phyloP scores from a whole-genome alignment of 1,140 invertebrate species.

The Zophobas morio region DNA sequence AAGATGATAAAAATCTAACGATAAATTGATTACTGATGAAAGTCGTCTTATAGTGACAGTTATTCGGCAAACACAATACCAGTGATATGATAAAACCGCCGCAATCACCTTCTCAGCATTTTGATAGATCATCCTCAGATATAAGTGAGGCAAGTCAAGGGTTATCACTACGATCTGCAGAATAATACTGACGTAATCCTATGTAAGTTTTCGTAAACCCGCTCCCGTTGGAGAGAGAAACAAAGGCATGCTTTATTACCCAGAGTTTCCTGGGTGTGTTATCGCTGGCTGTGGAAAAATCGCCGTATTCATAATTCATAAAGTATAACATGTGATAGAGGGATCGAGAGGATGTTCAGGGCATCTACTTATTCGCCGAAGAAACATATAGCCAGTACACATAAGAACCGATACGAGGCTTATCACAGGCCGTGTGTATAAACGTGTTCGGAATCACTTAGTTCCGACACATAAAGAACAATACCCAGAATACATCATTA shows the following conservation, averaged over 20 bases:
- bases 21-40: too few species aligned
- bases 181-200: conserved; percentile 9
- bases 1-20: too few species aligned
- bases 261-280: conserved; percentile 26
- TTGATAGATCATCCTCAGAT: neutral
- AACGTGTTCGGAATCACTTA: conserved; percentile 61
- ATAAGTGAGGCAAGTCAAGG: neutral
- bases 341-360: conserved; percentile 50
- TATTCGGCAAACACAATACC: too few species aligned
- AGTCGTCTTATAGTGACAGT: too few species aligned
- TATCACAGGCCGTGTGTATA: conserved; percentile 51
- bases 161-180: neutral
- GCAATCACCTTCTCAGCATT: neutral
- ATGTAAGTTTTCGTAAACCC: neutral
- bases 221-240: neutral
- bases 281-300: conserved; percentile 55
- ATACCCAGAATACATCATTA: conserved; percentile 60
- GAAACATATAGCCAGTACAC: conserved; percentile 45
- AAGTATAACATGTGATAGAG: conserved; percentile 54
- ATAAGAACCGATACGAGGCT: conserved; percentile 48
- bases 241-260: conserved; percentile 19
- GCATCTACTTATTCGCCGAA: conserved; percentile 48
- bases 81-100: too few species aligned
- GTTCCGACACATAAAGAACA: conserved; percentile 61
- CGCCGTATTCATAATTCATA: conserved; percentile 60